phyloP scores from a whole-genome alignment of 2,113 vertebrate species.

The Meleagris gallopavo region DNA sequence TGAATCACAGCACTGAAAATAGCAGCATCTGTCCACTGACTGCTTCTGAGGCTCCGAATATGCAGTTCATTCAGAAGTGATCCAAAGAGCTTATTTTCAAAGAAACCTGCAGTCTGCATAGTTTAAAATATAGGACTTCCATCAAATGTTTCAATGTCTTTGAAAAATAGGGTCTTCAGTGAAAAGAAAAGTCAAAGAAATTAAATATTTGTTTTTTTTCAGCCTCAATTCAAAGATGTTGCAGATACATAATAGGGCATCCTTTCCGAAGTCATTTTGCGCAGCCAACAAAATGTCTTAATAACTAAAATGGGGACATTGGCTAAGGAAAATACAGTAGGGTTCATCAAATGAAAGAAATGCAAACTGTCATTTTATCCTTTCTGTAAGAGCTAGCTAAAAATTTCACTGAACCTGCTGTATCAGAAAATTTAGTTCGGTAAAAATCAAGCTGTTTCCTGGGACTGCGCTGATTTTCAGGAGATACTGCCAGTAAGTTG shows the following conservation, averaged over 20 bases:
- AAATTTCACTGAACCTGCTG: not conserved
- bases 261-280: not conserved
- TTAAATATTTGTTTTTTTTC: not conserved
- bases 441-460: not conserved
- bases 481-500: fast-evolving
- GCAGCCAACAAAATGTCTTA: not conserved
- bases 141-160: not conserved
- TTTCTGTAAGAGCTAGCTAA: not conserved
- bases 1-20: not conserved
- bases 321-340: not conserved
- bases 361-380: no score
- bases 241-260: not conserved
- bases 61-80: not conserved
- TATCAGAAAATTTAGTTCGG: not conserved
- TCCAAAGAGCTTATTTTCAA: not conserved
- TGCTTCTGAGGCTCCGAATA: not conserved
- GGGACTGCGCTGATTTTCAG: not conserved
- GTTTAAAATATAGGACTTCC: not conserved
- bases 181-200: not conserved
- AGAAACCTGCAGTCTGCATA: not conserved
- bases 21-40: not conserved
- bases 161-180: not conserved
- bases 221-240: not conserved
- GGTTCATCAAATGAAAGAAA: not conserved
- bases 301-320: not conserved